A percentile compares a stretch with the other conserved stretches of the same genome.
Evolutionary conservation across 2,888 invertebrate genomes (phyloP).

Genomic region (Selenia dentaria): DNA sequence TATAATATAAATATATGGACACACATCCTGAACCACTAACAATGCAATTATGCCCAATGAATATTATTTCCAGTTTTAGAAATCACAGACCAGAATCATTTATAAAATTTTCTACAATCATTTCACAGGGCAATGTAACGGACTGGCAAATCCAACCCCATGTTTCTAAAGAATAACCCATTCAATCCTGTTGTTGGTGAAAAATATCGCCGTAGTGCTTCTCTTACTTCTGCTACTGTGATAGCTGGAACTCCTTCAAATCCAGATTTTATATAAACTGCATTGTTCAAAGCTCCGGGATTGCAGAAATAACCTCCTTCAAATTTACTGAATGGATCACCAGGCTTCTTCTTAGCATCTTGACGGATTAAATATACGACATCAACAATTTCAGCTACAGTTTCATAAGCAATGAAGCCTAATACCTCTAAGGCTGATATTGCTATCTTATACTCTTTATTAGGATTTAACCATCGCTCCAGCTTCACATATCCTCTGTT

Average conservation of each 20-base stretch:
- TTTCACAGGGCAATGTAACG: constrained; percentile 65
- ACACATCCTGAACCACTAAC: no score
- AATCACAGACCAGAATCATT: no score
- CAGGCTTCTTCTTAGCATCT: constrained; percentile 87
- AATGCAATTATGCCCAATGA: no score
- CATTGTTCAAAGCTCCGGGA: constrained; percentile 83
- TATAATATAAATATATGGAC: no score
- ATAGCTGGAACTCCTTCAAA: constrained; percentile 89
- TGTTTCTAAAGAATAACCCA: constrained; percentile 74
- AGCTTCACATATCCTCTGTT: constrained; percentile 83
- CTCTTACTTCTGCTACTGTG: constrained; percentile 92
- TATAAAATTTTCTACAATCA: no score
- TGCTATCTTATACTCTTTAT: constrained; percentile 85
- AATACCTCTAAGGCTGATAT: constrained; percentile 90
- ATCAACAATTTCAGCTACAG: constrained; percentile 95
- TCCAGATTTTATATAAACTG: constrained; percentile 83
- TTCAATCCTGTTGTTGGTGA: constrained; percentile 85
- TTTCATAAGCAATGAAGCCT: constrained; percentile 95
- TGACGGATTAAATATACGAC: constrained; percentile 92
- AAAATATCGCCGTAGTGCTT: constrained; percentile 91
- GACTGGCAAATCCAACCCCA: constrained; percentile 70
- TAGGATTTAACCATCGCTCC: constrained; percentile 86
- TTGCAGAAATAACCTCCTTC: constrained; percentile 87
- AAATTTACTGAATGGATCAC: constrained; percentile 89
- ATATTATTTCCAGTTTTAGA: no score